Evolutionary conservation across 2,113 vertebrate species (phyloP), one percentile per base, ranked within the genome.

Genomic region (Eidolon helvum): DNA sequence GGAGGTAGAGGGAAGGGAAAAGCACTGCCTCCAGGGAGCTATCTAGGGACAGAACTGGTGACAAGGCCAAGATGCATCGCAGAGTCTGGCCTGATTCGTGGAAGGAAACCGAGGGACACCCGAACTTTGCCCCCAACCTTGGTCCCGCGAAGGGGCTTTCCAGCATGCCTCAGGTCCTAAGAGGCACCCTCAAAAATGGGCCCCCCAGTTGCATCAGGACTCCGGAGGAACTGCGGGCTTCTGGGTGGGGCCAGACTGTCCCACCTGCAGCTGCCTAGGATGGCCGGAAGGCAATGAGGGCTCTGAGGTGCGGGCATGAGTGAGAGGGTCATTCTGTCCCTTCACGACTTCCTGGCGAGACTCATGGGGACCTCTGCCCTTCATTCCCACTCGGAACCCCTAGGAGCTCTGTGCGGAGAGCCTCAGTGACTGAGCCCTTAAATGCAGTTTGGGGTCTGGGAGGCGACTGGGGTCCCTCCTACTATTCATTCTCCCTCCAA

Each of bases 31-130:
- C 77, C 19, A 26, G 5, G 57, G 65, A 68, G 40, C 40, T 10
- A 48, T 71, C 77, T 12, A 45, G 61, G 63, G 88, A 84, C 61
- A 71, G 55, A 55, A n/a, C 28, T 21, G 55, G 38, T 11, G 48
- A 63, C 18, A 9, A 91, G 55, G 50, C 35, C n/a, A 8, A 28
- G 21, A 28, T 7, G 57, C 26, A 38, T 43, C 57, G 12, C 14
- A 14, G 40, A 66, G 24, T 38, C 19, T 55, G 86, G 68, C 22
- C 48, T 69, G 7, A 61, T 55, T 22, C 48, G 24, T 61, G 48
- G 50, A 57, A 85, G 80, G 83, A 96, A 85, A 82, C 40, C 7
- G 35, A 93, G 59, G 45, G 22, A 61, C 12, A 92, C 4, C 0
- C 6, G 11, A 78, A 80, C 10, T n/a, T 82, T 72, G 26, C 10